Evolutionary conservation across 2,888 invertebrate species (phyloP).

Genomic region (Noctuana brunneofusca): DNA sequence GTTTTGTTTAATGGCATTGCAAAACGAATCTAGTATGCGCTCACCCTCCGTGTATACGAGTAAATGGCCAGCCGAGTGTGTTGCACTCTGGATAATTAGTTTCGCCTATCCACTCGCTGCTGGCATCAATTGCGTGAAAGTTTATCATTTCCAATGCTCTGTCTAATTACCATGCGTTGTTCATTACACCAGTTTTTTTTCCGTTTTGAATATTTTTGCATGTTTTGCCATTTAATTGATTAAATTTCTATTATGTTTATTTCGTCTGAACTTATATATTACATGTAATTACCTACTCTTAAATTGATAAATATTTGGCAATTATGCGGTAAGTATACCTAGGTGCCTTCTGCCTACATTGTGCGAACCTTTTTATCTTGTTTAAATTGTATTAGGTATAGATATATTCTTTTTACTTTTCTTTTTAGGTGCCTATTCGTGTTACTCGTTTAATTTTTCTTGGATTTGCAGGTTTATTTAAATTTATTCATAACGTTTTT

Average conservation of each 20-base stretch:
- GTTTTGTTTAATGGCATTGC: not conserved
- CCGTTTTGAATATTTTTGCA: not conserved
- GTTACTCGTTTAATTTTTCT: too few relatives aligned
- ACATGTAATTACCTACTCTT: too few relatives aligned
- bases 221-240: not conserved
- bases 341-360: too few relatives aligned
- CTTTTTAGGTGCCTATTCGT: too few relatives aligned
- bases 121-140: conserved; percentile 67
- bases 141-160: conserved; percentile 62
- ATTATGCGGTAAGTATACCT: too few relatives aligned
- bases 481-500: too few relatives aligned
- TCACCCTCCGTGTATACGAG: conserved; percentile 17
- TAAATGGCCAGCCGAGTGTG: conserved; percentile 18
- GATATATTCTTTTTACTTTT: too few relatives aligned
- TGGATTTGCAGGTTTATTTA: too few relatives aligned
- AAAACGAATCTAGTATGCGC: conserved; percentile 12
- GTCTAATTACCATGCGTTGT: conserved; percentile 41
- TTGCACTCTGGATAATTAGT: conserved; percentile 62
- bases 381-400: too few relatives aligned
- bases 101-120: conserved; percentile 57
- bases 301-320: too few relatives aligned
- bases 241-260: not conserved
- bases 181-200: not conserved
- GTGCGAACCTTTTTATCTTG: too few relatives aligned
- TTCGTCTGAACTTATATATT: not conserved